Percentiles rank a stretch among this genome's conserved stretches.
These are phyloP conservation scores for Troglohyphantes excavatus DNA, from an alignment of 2,888 invertebrate genomes.

Conservation along the genomic window DNA sequence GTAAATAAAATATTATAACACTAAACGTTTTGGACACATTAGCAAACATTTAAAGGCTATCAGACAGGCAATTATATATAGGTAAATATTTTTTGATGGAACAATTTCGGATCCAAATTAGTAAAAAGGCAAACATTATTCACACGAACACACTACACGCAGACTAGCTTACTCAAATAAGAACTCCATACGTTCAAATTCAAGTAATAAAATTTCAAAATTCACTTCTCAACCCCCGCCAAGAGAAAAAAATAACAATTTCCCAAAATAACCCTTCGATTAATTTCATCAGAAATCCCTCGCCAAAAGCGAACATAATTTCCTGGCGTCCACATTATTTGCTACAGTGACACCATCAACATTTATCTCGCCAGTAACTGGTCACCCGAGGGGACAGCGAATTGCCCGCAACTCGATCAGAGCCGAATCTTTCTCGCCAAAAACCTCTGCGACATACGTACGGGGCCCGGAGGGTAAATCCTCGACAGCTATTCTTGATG, in stretches of 20 bases:
- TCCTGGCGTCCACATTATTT: conserved; percentile 23
- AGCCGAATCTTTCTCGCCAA: not conserved
- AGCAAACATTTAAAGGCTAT: no score
- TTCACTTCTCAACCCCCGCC: no score
- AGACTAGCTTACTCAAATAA: no score
- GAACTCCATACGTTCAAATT: no score
- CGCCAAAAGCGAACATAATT: not conserved
- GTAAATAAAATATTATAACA: no score
- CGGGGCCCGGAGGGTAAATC: not conserved
- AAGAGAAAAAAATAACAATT: not conserved
- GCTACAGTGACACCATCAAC: conserved; percentile 41
- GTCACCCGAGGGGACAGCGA: not conserved
- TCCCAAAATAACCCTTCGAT: not conserved
- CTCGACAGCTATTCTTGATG: not conserved
- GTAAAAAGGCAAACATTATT: no score
- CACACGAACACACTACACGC: no score
- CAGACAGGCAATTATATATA: no score
- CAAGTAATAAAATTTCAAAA: no score
- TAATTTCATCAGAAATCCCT: conserved; percentile 29
- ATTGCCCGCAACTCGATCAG: conserved; percentile 34
- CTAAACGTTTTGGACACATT: no score
- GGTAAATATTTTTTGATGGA: no score
- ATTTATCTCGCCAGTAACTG: conserved; percentile 22
- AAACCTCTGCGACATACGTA: not conserved
- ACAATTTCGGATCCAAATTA: no score